Evolutionary conservation across 2,797 vertebrate genomes (phyloP).

Genomic region (Monodelphis domestica): DNA sequence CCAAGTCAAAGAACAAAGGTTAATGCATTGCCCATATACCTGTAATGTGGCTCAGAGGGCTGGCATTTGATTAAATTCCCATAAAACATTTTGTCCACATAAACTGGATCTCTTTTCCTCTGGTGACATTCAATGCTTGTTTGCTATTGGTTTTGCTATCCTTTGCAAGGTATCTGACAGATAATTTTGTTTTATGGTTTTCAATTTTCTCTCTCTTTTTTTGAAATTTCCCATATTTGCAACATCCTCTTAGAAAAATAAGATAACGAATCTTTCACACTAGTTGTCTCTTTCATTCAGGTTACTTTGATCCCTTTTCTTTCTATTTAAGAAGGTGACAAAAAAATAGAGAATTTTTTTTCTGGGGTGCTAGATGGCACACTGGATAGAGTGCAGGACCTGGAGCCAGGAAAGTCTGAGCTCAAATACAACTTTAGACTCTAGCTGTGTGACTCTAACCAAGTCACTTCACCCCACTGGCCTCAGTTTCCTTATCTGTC

Average conservation of each 20-base stretch:
- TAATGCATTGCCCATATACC: not conserved
- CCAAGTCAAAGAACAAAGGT: not conserved
- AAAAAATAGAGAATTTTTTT: too few species aligned
- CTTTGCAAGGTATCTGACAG: not conserved
- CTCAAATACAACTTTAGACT: too few species aligned
- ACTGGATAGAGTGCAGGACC: too few species aligned
- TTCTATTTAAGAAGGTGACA: not conserved
- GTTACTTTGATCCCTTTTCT: not conserved
- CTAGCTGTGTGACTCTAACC: too few species aligned
- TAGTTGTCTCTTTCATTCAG: not conserved
- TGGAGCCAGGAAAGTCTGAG: too few species aligned
- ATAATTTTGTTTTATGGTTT: constrained; percentile 22
- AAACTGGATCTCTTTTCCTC: not conserved
- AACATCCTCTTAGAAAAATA: not conserved
- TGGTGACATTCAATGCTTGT: not conserved
- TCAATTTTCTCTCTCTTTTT: constrained; percentile 2
- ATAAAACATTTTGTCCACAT: constrained; percentile 1
- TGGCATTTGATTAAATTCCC: not conserved
- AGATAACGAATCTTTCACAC: not conserved
- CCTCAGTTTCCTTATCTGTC: too few species aligned
- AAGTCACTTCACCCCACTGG: too few species aligned
- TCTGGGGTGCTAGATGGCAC: too few species aligned
- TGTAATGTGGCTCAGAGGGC: not conserved
- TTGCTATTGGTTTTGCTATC: not conserved
- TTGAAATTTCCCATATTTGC: not conserved